These are phyloP conservation scores for Sylvia atricapilla DNA, from an alignment of 2,113 vertebrate genomes.

Conservation along the genomic window DNA sequence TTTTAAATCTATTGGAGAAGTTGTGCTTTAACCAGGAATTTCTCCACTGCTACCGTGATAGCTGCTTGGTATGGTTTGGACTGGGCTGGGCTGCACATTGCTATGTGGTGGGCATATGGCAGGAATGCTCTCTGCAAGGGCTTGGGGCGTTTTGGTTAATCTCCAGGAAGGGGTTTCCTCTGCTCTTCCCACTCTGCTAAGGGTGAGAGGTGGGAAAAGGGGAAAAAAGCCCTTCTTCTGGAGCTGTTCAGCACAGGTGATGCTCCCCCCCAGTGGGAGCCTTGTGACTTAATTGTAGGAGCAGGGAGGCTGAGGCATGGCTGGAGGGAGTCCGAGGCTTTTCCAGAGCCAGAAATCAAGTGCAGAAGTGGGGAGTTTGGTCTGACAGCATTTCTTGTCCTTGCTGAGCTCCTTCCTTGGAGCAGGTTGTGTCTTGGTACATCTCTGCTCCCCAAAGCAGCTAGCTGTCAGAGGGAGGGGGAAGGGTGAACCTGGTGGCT, in stretches of 20 bases:
- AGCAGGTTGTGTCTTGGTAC: background rate
- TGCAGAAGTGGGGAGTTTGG: background rate
- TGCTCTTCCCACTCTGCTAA: background rate
- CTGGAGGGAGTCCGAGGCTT: background rate
- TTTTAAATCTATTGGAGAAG: background rate
- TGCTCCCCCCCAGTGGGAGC: background rate
- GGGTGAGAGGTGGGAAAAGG: background rate
- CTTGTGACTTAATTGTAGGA: background rate
- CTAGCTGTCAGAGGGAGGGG: background rate
- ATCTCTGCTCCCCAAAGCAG: background rate
- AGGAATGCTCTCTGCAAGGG: background rate
- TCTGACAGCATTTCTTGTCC: background rate
- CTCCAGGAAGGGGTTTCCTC: background rate
- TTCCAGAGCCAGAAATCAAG: background rate
- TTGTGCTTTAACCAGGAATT: accelerated
- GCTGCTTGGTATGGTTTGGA: background rate
- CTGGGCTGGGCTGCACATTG: background rate
- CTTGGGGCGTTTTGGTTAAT: background rate
- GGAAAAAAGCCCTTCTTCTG: background rate
- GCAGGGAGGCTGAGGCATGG: background rate
- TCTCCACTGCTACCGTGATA: background rate
- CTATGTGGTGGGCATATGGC: accelerated
- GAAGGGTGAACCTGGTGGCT: background rate
- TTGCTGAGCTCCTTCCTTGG: background rate
- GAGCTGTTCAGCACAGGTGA: background rate